These are phyloP conservation scores for Lasioglossum vierecki DNA, from an alignment of 2,888 invertebrate species.

Conservation along the genomic window DNA sequence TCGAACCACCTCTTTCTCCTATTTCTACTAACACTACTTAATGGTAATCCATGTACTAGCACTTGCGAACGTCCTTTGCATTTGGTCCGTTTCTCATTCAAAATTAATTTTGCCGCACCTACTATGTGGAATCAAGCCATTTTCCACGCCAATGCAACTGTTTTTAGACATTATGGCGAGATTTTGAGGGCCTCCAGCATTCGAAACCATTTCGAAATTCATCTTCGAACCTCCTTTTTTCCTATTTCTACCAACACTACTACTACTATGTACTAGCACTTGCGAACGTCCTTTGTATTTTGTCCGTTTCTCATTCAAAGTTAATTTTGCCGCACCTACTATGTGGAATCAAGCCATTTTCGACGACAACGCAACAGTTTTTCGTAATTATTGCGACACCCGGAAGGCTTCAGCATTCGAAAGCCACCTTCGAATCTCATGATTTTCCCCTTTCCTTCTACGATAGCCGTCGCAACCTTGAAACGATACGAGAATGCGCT, in stretches of 20 bases:
- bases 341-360: conserved; percentile 11
- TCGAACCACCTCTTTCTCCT: conserved; percentile 1
- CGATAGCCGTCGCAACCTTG: conserved; percentile 28
- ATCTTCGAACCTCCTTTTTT: background rate
- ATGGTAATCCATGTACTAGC: no score
- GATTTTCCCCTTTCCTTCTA: conserved; percentile 32
- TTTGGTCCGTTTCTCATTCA: no score
- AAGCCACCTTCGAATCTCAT: conserved; percentile 17
- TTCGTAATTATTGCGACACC: no score
- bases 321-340: background rate
- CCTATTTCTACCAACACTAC: background rate
- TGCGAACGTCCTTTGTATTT: background rate
- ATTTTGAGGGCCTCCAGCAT: no score
- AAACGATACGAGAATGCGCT: background rate
- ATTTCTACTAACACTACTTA: background rate
- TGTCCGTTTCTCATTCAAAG: conserved; percentile 4
- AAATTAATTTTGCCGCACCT: no score
- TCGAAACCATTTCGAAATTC: no score
- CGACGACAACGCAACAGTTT: background rate
- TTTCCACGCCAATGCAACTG: no score
- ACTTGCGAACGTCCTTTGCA: no score
- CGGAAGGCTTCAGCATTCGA: background rate
- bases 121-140: no score
- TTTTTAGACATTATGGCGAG: no score
- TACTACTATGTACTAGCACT: background rate